These are phyloP conservation scores for Ceyx margarethae DNA, from an alignment of 2,113 vertebrate species.

Conservation along the genomic window DNA sequence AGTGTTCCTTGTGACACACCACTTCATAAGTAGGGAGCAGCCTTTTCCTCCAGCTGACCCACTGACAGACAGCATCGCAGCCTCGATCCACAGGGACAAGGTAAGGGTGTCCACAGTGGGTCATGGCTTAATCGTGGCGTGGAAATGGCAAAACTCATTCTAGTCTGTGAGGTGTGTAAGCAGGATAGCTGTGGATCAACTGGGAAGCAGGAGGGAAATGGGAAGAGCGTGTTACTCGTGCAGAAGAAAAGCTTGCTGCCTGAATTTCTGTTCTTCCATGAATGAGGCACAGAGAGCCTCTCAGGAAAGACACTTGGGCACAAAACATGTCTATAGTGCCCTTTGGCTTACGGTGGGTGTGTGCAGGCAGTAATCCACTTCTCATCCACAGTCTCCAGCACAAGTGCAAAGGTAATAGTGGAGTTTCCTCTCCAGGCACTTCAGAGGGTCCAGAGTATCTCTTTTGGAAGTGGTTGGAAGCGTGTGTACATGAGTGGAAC, in stretches of 20 bases:
- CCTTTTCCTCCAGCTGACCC: background rate
- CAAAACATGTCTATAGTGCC: background rate
- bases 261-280: background rate
- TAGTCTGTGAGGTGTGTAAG: background rate
- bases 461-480: background rate
- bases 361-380: background rate
- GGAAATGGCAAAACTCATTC: background rate
- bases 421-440: background rate
- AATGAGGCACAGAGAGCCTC: background rate
- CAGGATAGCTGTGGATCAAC: fast-evolving
- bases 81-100: background rate
- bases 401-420: fast-evolving
- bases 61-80: background rate
- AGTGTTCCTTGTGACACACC: slow-evolving; percentile 21
- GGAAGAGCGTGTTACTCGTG: background rate
- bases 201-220: background rate
- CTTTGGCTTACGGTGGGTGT: background rate
- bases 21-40: background rate
- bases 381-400: background rate
- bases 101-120: background rate
- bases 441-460: background rate
- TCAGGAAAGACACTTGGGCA: background rate
- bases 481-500: background rate
- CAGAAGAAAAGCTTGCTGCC: background rate
- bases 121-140: background rate